Evolutionary conservation across 2,113 vertebrate species (phyloP).

Genomic region (Polypterus senegalus): DNA sequence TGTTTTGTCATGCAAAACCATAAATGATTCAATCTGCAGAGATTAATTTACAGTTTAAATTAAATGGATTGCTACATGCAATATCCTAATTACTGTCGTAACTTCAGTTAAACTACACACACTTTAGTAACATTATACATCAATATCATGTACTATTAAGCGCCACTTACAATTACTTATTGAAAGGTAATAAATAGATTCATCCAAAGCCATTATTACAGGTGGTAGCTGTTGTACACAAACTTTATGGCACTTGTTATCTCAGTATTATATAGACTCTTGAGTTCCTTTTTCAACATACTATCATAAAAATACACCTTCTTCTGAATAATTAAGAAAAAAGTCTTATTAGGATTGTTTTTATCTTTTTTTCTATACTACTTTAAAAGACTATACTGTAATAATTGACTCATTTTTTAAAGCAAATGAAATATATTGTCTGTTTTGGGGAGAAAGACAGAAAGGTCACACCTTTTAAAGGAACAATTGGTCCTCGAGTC

Average conservation of each 20-base stretch:
- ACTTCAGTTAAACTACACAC: slow-evolving; percentile 41
- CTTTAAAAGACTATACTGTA: too few relatives aligned
- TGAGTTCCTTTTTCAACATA: neutral
- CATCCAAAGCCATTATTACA: slow-evolving; percentile 27
- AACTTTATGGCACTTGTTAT: slow-evolving; percentile 14
- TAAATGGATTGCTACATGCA: slow-evolving; percentile 64
- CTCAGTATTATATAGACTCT: slow-evolving; percentile 5
- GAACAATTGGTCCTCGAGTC: too few relatives aligned
- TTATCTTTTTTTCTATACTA: neutral
- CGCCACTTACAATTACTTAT: slow-evolving; percentile 29
- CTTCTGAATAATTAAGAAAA: neutral
- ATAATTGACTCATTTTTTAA: too few relatives aligned
- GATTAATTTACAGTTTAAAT: slow-evolving; percentile 53
- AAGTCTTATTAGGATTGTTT: neutral
- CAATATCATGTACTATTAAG: slow-evolving; percentile 33
- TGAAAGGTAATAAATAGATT: slow-evolving; percentile 48
- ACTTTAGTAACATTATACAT: slow-evolving; percentile 47
- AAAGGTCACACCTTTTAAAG: too few relatives aligned
- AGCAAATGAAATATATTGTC: too few relatives aligned
- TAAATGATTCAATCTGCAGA: slow-evolving; percentile 47
- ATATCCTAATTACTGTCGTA: slow-evolving; percentile 42
- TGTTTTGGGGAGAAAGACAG: too few relatives aligned
- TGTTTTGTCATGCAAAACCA: slow-evolving; percentile 69
- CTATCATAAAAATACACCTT: neutral
- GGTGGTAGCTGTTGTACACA: slow-evolving; percentile 21